Evolutionary conservation across 2,797 vertebrate genomes (phyloP).

Genomic region (Oryzias sinensis): DNA sequence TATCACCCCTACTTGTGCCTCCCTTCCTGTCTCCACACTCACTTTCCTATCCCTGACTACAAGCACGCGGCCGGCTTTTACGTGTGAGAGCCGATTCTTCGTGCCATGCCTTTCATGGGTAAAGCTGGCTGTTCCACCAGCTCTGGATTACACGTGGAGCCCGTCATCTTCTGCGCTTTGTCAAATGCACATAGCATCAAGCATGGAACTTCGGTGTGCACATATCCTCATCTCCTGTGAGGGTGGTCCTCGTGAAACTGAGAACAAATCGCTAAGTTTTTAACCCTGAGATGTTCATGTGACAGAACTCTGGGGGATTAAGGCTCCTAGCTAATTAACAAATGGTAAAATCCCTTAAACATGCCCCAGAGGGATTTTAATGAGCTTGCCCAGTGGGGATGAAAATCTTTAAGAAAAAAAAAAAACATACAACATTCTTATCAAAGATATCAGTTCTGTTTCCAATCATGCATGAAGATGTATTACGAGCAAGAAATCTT

Average conservation of each 20-base stretch:
- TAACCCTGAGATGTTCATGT: no score
- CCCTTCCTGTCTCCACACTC: constrained; percentile 9
- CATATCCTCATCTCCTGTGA: neutral
- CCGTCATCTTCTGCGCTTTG: constrained; percentile 48
- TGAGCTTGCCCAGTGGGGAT: no score
- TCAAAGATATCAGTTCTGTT: no score
- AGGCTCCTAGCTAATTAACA: no score
- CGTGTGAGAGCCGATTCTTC: constrained; percentile 35
- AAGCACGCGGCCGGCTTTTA: constrained; percentile 16
- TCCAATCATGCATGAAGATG: no score
- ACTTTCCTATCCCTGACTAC: constrained; percentile 14
- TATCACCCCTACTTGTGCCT: constrained; percentile 15
- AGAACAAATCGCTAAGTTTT: neutral
- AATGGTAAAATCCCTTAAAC: no score
- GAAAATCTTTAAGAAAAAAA: no score
- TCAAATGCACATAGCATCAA: constrained; percentile 50
- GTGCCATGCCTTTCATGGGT: constrained; percentile 54
- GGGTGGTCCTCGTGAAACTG: constrained; percentile 12
- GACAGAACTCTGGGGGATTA: no score
- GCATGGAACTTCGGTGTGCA: constrained; percentile 14
- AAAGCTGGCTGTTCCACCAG: constrained; percentile 61
- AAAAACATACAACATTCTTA: no score
- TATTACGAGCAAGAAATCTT: no score
- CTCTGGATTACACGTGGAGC: constrained; percentile 64
- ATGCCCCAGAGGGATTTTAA: no score